These are phyloP conservation scores for Hippocampus guttulatus DNA, from an alignment of 2,113 vertebrate genomes.

Conservation along the genomic window DNA sequence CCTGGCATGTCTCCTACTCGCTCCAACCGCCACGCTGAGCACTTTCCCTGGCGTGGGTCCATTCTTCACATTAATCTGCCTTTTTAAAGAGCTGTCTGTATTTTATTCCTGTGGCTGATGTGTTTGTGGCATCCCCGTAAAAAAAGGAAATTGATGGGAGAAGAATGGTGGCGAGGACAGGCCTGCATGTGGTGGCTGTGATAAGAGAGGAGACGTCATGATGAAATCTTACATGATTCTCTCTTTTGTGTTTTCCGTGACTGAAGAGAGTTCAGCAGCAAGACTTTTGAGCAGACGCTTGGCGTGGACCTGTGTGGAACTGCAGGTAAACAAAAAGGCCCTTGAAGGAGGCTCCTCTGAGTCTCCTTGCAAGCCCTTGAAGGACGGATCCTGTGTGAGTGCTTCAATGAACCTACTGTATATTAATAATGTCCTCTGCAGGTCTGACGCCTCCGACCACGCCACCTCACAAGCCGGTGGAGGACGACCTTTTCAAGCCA, in stretches of 20 bases:
- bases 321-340: constrained; percentile 78
- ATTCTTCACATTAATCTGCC: constrained; percentile 47
- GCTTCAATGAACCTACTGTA: no score
- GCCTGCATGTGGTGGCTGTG: constrained; percentile 40
- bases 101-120: constrained; percentile 1
- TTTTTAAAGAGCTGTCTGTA: constrained; percentile 19
- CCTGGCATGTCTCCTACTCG: constrained; percentile 43
- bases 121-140: constrained; percentile 7
- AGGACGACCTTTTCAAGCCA: constrained; percentile 93
- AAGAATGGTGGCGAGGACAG: constrained; percentile 41
- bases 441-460: constrained; percentile 96
- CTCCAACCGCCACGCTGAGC: constrained; percentile 11
- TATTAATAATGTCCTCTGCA: constrained; percentile 37
- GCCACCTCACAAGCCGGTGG: constrained; percentile 89
- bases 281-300: constrained; percentile 85
- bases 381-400: no score
- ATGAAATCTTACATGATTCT: constrained; percentile 11
- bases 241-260: constrained; percentile 11
- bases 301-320: constrained; percentile 93
- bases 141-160: constrained; percentile 34
- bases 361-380: no score
- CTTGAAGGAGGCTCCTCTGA: no score
- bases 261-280: constrained; percentile 75
- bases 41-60: constrained; percentile 35
- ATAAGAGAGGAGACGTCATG: constrained; percentile 46